Percentiles rank a stretch among this genome's conserved stretches.
phyloP scores from a whole-genome alignment of 2,113 vertebrate genomes.

The Dromaius novaehollandiae region DNA sequence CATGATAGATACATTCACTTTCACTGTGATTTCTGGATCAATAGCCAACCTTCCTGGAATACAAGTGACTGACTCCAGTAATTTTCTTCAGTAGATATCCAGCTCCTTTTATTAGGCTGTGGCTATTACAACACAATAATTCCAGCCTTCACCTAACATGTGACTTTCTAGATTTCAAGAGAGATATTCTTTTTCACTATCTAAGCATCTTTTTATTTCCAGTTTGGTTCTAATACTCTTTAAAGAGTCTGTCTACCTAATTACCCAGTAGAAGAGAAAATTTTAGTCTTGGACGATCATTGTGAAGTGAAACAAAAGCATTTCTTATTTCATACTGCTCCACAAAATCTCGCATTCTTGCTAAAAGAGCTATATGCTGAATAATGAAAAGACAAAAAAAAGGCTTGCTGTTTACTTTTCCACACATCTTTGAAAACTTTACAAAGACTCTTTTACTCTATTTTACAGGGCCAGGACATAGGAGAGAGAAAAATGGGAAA shows the following conservation, averaged over 20 bases:
- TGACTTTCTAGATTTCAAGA: not conserved
- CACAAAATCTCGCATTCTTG: not conserved
- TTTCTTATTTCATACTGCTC: not conserved
- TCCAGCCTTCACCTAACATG: not conserved
- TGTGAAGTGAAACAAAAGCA: not conserved
- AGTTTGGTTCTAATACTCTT: not conserved
- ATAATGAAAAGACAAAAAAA: not conserved
- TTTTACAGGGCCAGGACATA: not conserved
- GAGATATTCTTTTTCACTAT: not conserved
- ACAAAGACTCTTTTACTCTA: not conserved
- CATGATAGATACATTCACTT: not conserved
- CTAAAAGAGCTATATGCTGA: accelerated
- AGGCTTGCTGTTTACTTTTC: not conserved
- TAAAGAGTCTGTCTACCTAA: not conserved
- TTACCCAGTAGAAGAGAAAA: not conserved
- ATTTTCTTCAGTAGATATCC: not conserved
- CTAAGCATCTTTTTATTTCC: not conserved
- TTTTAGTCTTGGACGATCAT: not conserved
- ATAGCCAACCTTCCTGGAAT: not conserved
- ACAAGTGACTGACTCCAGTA: not conserved
- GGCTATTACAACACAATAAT: not conserved
- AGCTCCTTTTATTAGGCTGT: not conserved
- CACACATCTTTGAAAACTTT: not conserved
- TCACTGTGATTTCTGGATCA: not conserved
- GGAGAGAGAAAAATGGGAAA: not conserved